Base-by-base conservation (phyloP, 2,888 invertebrate species). In the Caenorhabditis parvicauda region DNA sequence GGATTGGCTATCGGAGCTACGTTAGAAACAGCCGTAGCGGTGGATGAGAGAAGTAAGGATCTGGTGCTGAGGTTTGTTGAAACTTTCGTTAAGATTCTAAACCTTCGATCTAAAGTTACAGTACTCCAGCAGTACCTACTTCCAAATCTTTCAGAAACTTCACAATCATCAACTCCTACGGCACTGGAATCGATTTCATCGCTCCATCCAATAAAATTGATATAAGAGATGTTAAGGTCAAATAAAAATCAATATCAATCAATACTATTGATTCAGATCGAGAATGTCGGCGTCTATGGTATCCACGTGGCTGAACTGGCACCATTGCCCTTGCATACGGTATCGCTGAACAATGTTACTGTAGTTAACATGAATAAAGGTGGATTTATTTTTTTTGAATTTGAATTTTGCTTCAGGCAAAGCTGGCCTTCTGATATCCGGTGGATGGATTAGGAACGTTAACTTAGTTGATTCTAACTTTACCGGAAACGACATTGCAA, bases 251-350 rank as follows among this genome's bases (percentile, higher is more conserved):
- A 24, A 7, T 28, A n/a, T 17, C 25, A 25, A 25, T 21, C 9
- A 9, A 7, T 6, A 46, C 2, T 28, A 5, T 3, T 12, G 28
- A 5, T 49, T 42, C 22, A 49, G 21, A 53, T 65, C 9, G 29
- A 50, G 2, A 54, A 57, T 19, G 42, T 46, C 47, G 64, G 65
- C 6, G 44, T 39, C 0, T 63, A 64, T 38, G 59, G 57, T 12
- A 63, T 68, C 22, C 68, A 65, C 37, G 58, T 68, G 19, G 54
- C 65, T 6, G 68, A 68, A 47, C 60, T 58, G 25, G 56, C 64
- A 27, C 55, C 64, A 0, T 46, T 63, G 12, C 68, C 64, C 0
- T 51, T 68, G 29, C 59, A 65, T 21, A 46, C 68, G 0, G 42
- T 68, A 1, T 42, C 54, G 17, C 14, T 68, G 1, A 37, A 50